Evolutionary conservation across 2,888 invertebrate species (phyloP).

Genomic region (Colostygia pectinataria): DNA sequence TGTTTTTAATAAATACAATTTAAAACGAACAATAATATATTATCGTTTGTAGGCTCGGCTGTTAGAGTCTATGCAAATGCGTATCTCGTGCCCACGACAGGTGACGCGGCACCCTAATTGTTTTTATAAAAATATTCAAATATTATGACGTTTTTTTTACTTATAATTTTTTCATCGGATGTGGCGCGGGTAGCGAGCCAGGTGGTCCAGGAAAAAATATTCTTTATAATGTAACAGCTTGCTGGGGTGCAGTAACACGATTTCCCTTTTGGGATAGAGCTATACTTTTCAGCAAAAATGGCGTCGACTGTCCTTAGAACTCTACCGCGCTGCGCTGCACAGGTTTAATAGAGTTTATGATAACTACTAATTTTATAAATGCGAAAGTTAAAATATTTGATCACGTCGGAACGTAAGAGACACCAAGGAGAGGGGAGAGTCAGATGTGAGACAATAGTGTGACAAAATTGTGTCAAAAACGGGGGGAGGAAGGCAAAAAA

Average conservation of each 20-base stretch:
- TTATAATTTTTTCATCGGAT: slow-evolving; percentile 61
- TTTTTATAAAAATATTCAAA: slow-evolving; percentile 82
- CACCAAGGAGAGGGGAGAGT: too few species aligned
- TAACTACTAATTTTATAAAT: too few species aligned
- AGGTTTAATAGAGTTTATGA: too few species aligned
- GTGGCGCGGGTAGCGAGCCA: slow-evolving; percentile 74
- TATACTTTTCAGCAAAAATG: not conserved
- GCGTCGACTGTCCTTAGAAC: too few species aligned
- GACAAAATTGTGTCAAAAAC: too few species aligned
- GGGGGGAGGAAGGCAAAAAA: too few species aligned
- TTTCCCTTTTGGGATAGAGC: slow-evolving; percentile 7
- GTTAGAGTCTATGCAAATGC: slow-evolving; percentile 78
- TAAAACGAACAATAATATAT: slow-evolving; percentile 16
- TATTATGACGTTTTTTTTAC: slow-evolving; percentile 79
- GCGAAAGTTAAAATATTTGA: too few species aligned
- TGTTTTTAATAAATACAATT: slow-evolving; percentile 29
- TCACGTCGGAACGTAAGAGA: too few species aligned
- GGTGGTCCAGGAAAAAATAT: slow-evolving; percentile 76
- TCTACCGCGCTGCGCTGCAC: too few species aligned
- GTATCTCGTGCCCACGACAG: slow-evolving; percentile 79
- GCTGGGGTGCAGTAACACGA: slow-evolving; percentile 37
- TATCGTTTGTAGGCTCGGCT: slow-evolving; percentile 49
- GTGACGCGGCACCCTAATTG: slow-evolving; percentile 81
- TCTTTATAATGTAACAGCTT: slow-evolving; percentile 67
- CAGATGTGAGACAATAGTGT: too few species aligned